Base-by-base conservation (phyloP, 2,888 invertebrate genomes). In the Rhingia rostrata region DNA sequence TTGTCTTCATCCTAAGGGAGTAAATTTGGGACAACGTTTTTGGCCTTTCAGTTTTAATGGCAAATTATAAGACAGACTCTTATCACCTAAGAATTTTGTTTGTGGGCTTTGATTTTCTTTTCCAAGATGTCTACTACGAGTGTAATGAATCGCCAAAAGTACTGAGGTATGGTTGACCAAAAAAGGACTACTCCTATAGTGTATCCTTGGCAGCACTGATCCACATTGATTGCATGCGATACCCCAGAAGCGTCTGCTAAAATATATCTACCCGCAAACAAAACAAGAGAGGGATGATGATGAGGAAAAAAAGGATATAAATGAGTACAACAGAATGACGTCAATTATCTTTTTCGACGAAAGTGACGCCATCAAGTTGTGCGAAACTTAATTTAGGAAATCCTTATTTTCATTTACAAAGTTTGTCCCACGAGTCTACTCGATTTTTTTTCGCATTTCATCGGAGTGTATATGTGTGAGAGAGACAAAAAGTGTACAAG, bases 361-460 rank as follows among this genome's bases (percentile, higher is more conserved):
- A 63, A 75, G 64, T 81, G 81, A 81, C 81, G 81, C 70, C 75
- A 81, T 75, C 81, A 75, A 75, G 45, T 66, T 77, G 7, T 37
- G 33, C 22, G 7, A 70, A 70, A 70, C 51, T 66, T 66, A 53
- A 53, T 66, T 66, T 53, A 53, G 35, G 45, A 67, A 67, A 67
- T 54, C 66, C 22, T n/a, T 22, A 22, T 22, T 22, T 22, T 75
- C 70, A 70, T 70, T 81, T 75, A 37, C 14, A 70, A 64, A 73
- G 39, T 54, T 73, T 12, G 37, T 14, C 54, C 45, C 41, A 0
- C 14, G 22, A 22, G 63, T 73, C 63, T 12, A 47, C 35, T 53
- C 32, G 43, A 61, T 53, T 72, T 35, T 58, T 58, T 41, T 37
- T 7, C 14, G 6, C 12, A 22, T 22, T 22, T 2, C 4, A 39